Evolutionary conservation across 2,797 vertebrate genomes (phyloP).

Genomic region (Ibycter americanus): DNA sequence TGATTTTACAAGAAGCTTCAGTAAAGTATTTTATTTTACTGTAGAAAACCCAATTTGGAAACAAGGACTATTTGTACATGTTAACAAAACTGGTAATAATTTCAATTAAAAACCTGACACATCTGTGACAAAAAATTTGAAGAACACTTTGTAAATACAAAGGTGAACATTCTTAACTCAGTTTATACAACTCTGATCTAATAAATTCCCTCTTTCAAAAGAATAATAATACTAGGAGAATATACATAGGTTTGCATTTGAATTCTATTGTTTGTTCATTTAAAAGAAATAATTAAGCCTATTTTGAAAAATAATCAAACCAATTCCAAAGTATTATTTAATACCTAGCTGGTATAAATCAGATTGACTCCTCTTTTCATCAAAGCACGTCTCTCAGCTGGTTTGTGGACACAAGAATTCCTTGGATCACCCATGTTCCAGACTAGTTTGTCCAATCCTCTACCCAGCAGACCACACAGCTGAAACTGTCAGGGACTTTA

Average conservation of each 20-base stretch:
- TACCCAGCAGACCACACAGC: background rate
- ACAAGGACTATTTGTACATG: background rate
- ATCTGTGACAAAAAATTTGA: background rate
- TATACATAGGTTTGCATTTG: background rate
- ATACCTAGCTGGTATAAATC: background rate
- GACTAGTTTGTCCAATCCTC: background rate
- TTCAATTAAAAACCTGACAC: background rate
- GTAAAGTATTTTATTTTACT: background rate
- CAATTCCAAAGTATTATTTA: background rate
- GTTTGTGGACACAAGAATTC: background rate
- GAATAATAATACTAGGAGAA: background rate
- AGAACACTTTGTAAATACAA: background rate
- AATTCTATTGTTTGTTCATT: background rate
- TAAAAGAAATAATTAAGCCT: background rate
- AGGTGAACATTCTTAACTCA: background rate
- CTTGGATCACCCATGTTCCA: background rate
- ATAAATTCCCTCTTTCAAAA: background rate
- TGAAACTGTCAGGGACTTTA: background rate
- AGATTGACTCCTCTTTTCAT: background rate
- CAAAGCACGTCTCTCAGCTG: background rate
- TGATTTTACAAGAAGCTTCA: background rate
- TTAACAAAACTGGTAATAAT: background rate
- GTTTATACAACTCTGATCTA: background rate
- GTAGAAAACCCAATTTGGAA: background rate
- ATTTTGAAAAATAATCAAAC: background rate